A percentile compares a stretch with the other conserved stretches of the same genome.
Evolutionary conservation across 1,140 invertebrate genomes (phyloP).

Genomic region (Venustaconcha ellipsiformis): DNA sequence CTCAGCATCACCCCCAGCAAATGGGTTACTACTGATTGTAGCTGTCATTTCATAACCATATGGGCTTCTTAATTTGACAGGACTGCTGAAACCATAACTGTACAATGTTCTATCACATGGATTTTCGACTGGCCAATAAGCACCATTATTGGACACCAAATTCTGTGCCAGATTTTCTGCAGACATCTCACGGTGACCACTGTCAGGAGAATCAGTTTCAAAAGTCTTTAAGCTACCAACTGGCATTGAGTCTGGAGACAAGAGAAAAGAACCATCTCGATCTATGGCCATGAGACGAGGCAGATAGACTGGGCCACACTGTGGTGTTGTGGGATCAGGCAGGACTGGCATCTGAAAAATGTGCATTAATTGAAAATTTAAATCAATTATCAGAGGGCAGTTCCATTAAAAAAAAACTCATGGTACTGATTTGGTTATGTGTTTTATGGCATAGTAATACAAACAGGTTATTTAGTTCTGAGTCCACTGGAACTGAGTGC

Average conservation of each 20-base stretch:
- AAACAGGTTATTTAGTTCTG: too few species aligned
- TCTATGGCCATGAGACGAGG: slow-evolving; percentile 4
- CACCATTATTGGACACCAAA: slow-evolving; percentile 10
- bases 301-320: slow-evolving; percentile 28
- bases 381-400: not conserved
- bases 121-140: slow-evolving; percentile 12
- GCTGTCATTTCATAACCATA: slow-evolving; percentile 31
- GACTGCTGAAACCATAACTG: slow-evolving; percentile 24
- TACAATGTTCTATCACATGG: slow-evolving; percentile 17
- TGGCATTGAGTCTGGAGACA: slow-evolving; percentile 5
- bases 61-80: slow-evolving; percentile 18
- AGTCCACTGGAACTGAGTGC: too few species aligned
- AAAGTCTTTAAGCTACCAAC: slow-evolving; percentile 4
- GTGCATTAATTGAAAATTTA: not conserved
- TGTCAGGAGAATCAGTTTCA: slow-evolving; percentile 30
- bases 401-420: not conserved
- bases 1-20: slow-evolving; percentile 21
- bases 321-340: slow-evolving; percentile 25
- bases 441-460: too few species aligned
- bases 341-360: slow-evolving; percentile 14
- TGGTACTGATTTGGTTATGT: too few species aligned
- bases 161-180: slow-evolving; percentile 12
- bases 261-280: slow-evolving; percentile 1
- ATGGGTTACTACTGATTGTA: slow-evolving; percentile 31
- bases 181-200: slow-evolving; percentile 34